Evolutionary conservation across 2,797 vertebrate species (phyloP).

Genomic region (Lepus oiostolus): DNA sequence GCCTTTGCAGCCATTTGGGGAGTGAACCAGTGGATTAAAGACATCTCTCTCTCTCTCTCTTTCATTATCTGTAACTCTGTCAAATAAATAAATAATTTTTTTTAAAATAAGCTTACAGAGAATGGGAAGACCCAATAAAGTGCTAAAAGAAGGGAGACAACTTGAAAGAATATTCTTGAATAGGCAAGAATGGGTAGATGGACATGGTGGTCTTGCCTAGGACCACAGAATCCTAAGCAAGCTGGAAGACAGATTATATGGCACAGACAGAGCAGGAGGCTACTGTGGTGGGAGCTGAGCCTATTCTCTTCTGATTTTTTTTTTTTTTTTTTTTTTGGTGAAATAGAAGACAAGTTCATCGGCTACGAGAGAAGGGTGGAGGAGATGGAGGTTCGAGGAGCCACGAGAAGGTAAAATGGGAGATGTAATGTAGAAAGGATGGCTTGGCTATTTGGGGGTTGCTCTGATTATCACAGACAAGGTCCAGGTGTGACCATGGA

Average conservation of each 20-base stretch:
- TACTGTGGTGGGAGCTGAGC: neutral
- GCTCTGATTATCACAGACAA: neutral
- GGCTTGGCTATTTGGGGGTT: no score
- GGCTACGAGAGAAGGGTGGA: neutral
- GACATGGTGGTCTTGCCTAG: neutral
- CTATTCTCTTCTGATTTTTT: neutral
- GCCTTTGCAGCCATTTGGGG: no score
- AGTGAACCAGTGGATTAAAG: no score
- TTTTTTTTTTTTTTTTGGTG: neutral
- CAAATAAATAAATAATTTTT: neutral
- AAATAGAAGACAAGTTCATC: neutral
- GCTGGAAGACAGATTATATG: neutral
- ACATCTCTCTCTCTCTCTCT: no score
- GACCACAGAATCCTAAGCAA: neutral
- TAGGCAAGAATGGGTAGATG: neutral
- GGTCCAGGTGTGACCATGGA: neutral
- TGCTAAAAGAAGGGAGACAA: neutral
- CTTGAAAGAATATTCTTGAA: neutral
- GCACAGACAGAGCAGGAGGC: neutral
- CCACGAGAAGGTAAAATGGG: neutral
- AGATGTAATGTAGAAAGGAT: neutral
- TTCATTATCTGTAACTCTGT: neutral
- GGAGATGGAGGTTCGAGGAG: neutral
- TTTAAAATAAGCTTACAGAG: neutral
- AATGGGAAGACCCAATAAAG: neutral